Evolutionary conservation across 2,888 invertebrate species (phyloP).

Genomic region (Smittia sp.): DNA sequence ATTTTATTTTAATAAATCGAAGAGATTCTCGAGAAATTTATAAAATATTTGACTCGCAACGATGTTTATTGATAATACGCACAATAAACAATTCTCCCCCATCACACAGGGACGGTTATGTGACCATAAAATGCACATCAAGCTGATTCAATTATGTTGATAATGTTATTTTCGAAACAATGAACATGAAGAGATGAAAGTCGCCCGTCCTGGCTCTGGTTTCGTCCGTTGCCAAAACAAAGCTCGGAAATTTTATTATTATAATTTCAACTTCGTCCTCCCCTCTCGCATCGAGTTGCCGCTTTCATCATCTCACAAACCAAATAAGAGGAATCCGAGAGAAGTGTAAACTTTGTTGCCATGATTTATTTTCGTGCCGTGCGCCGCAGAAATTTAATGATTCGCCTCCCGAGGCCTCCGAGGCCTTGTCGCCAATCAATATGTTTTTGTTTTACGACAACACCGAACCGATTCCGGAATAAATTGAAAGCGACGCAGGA

Average conservation of each 20-base stretch:
- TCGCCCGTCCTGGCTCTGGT: background rate
- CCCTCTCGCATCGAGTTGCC: background rate
- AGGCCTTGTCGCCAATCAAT: background rate
- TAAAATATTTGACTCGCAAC: slow-evolving; percentile 11
- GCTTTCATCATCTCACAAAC: background rate
- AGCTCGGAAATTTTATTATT: slow-evolving; percentile 16
- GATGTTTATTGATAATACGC: slow-evolving; percentile 12
- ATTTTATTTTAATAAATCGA: slow-evolving; percentile 16
- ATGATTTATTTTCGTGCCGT: background rate
- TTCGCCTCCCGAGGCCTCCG: background rate
- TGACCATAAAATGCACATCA: slow-evolving; percentile 26
- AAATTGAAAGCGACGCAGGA: background rate
- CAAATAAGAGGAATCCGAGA: background rate
- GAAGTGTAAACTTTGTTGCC: slow-evolving; percentile 6
- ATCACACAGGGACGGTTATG: background rate
- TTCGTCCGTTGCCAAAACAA: slow-evolving; percentile 6
- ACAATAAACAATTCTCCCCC: slow-evolving; percentile 22
- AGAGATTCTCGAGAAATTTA: background rate
- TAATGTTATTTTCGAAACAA: slow-evolving; percentile 22
- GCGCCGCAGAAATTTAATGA: background rate
- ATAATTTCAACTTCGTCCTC: background rate
- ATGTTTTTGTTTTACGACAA: background rate
- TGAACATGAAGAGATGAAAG: background rate
- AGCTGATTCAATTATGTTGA: slow-evolving; percentile 21
- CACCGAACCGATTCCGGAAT: background rate